Evolutionary conservation across 2,888 invertebrate species (phyloP).

Genomic region (Himalopsyche anomala): DNA sequence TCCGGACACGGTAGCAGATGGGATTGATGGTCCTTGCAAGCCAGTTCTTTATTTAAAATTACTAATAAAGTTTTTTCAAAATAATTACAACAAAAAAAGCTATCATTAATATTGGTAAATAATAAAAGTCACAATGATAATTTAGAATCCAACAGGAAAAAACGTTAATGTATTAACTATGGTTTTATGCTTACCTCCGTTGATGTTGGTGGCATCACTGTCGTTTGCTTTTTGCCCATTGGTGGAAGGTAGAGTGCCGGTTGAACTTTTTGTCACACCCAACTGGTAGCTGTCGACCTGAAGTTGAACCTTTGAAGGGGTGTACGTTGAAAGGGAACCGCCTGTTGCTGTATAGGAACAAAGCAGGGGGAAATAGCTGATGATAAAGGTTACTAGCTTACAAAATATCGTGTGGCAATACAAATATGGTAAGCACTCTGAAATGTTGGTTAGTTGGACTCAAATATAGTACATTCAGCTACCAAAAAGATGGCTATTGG

Average conservation of each 20-base stretch:
- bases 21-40: too few species aligned
- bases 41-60: too few species aligned
- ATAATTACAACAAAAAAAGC: too few species aligned
- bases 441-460: too few species aligned
- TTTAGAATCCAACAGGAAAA: too few species aligned
- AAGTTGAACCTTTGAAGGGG: constrained; percentile 85
- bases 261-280: constrained; percentile 81
- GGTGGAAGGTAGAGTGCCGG: constrained; percentile 67
- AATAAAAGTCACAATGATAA: too few species aligned
- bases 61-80: too few species aligned
- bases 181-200: constrained; percentile 56
- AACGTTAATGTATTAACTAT: too few species aligned
- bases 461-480: too few species aligned
- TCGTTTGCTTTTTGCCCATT: constrained; percentile 56
- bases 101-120: too few species aligned
- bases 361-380: constrained; percentile 25
- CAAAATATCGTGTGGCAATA: not conserved
- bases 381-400: constrained; percentile 32
- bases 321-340: constrained; percentile 89
- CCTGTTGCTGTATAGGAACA: constrained; percentile 74
- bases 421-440: not conserved
- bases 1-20: too few species aligned
- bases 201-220: constrained; percentile 51
- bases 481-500: too few species aligned
- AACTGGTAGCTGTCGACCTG: constrained; percentile 84